Evolutionary conservation across 2,113 vertebrate genomes (phyloP).

Genomic region (Ameiurus melas): DNA sequence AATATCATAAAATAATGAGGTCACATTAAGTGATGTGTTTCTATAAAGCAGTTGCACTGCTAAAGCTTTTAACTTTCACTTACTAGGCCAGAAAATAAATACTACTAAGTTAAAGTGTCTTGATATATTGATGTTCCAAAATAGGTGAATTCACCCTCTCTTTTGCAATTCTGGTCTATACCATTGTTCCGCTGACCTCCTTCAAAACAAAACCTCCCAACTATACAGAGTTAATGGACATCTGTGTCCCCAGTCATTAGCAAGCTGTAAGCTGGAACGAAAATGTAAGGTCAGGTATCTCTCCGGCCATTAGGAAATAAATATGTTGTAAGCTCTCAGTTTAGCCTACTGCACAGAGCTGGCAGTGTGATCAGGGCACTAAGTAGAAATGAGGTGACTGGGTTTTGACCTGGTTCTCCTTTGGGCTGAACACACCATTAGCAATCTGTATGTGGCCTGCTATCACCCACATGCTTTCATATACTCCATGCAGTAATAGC

Average conservation of each 20-base stretch:
- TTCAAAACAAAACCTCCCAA: constrained; percentile 5
- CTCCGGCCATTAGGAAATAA: constrained; percentile 22
- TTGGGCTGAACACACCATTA: constrained; percentile 60
- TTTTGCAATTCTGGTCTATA: background rate
- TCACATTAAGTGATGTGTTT: background rate
- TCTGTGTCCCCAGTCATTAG: background rate
- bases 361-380: background rate
- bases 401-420: constrained; percentile 18
- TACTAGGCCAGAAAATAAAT: background rate
- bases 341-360: background rate
- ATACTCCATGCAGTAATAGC: constrained; percentile 43
- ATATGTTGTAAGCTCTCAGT: background rate
- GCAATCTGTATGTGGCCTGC: constrained; percentile 41
- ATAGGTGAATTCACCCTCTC: background rate
- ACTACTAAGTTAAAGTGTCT: background rate
- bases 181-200: constrained; percentile 1
- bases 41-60: background rate
- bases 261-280: background rate
- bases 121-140: background rate
- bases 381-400: constrained; percentile 13
- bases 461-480: constrained; percentile 9
- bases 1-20: background rate
- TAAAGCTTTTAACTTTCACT: background rate
- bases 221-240: constrained; percentile 23
- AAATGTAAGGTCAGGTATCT: background rate